These are phyloP conservation scores for Caenorhabditis uteleia DNA, from an alignment of 2,888 invertebrate species.

Conservation along the genomic window DNA sequence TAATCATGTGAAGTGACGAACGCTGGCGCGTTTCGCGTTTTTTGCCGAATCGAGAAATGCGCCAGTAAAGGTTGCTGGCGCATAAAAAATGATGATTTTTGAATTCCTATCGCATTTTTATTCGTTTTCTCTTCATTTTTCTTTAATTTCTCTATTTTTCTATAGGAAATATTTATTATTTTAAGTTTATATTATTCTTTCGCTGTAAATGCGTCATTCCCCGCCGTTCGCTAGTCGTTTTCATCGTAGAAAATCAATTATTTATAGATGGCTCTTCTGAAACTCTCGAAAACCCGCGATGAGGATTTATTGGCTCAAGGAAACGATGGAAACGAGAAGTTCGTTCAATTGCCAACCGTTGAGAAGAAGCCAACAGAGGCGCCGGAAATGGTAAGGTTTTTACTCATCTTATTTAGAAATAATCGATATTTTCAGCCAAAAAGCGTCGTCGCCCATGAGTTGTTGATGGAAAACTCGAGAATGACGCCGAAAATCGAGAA, in stretches of 20 bases:
- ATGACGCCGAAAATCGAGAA: constrained; percentile 52
- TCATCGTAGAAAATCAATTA: no score
- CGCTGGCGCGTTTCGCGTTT: constrained; percentile 15
- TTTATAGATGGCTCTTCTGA: constrained; percentile 38
- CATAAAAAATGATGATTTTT: constrained; percentile 29
- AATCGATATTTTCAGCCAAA: constrained; percentile 25
- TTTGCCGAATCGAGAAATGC: constrained; percentile 1
- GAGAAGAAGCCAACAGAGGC: constrained; percentile 35
- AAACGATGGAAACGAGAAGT: constrained; percentile 9
- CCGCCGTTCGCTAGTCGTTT: no score
- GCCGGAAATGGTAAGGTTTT: constrained; percentile 31
- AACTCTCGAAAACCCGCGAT: constrained; percentile 42
- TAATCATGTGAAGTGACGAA: constrained; percentile 22
- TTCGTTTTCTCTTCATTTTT: not conserved
- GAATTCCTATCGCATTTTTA: not conserved
- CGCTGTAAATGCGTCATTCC: no score
- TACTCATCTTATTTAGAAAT: no score
- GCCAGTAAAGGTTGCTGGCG: constrained; percentile 3
- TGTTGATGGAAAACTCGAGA: constrained; percentile 44
- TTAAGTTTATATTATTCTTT: no score
- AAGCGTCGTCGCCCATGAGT: constrained; percentile 46
- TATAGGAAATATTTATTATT: no score
- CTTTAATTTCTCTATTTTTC: not conserved
- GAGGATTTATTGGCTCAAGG: constrained; percentile 39
- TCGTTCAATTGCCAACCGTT: constrained; percentile 18